phyloP scores from a whole-genome alignment of 2,797 vertebrate genomes.

The Macropus fuliginosus region DNA sequence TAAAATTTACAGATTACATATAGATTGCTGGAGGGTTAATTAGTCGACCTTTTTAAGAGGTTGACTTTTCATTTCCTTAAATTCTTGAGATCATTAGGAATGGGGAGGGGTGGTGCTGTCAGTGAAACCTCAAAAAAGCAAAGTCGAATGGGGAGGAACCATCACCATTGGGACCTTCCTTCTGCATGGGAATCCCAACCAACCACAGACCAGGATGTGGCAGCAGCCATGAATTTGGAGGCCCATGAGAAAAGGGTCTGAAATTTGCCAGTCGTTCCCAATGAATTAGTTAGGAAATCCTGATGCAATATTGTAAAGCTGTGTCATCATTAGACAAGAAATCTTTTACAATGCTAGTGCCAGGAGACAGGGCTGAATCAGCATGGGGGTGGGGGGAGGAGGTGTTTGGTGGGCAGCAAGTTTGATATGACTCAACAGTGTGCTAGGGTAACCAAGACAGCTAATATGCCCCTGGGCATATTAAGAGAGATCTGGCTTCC shows the following conservation, averaged over 20 bases:
- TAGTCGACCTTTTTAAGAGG: background rate
- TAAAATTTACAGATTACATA: background rate
- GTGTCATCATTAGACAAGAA: constrained; percentile 11
- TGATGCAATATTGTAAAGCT: constrained; percentile 8
- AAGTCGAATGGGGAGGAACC: background rate
- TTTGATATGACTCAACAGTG: background rate
- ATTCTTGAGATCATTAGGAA: background rate
- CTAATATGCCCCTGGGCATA: background rate
- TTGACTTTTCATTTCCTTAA: background rate
- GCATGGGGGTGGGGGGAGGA: background rate
- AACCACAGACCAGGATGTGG: background rate
- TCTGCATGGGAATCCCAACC: background rate
- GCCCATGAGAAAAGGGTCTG: background rate
- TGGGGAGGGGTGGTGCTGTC: background rate
- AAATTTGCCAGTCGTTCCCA: background rate
- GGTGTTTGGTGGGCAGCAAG: background rate
- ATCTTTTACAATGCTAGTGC: background rate
- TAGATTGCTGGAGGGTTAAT: background rate
- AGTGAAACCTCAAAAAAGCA: background rate
- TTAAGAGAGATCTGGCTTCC: background rate
- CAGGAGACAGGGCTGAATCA: background rate
- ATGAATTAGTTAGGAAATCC: background rate
- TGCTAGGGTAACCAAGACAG: background rate
- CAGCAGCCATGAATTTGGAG: background rate
- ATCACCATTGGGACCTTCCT: background rate